Conservation (phyloP, 2,113 vertebrate species). For the Ictalurus punctatus region DNA sequence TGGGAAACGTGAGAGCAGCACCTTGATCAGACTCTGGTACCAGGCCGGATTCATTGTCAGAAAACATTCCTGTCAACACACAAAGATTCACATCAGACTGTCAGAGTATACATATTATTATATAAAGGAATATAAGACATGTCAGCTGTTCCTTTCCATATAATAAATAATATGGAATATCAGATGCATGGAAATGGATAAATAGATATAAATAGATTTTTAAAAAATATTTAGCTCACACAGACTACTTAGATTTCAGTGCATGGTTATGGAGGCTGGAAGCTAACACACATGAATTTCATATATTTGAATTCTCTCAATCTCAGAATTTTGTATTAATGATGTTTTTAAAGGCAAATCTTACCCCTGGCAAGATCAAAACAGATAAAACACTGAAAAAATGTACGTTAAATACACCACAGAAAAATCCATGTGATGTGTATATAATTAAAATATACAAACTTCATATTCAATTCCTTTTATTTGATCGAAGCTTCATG, state of each 20-base stretch:
- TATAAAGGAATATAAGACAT: not conserved
- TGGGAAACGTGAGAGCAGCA: constrained; percentile 90
- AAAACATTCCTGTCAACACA: constrained; percentile 85
- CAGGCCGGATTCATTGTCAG: constrained; percentile 93
- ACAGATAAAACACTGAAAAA: not conserved
- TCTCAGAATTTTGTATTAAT: not conserved
- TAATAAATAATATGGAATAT: not conserved
- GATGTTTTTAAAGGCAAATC: not conserved
- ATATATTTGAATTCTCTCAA: not conserved
- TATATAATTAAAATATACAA: not conserved
- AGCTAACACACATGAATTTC: not conserved
- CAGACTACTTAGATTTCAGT: not conserved
- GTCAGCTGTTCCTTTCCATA: not conserved
- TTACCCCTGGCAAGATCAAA: not conserved
- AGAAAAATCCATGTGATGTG: not conserved
- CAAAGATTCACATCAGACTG: not conserved
- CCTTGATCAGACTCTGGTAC: constrained; percentile 98
- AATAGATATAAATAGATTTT: not conserved
- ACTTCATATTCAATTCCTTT: not conserved
- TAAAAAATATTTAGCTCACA: no score
- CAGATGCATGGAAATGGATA: not conserved
- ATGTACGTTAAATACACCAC: not conserved
- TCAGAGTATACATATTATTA: not conserved
- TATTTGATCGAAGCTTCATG: not conserved
- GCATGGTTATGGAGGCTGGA: not conserved